Evolutionary conservation across 92 coral and sea anemone genomes (phyloP), one percentile per base, ranked within the genome.

Genomic region (Desmophyllum pertusum): DNA sequence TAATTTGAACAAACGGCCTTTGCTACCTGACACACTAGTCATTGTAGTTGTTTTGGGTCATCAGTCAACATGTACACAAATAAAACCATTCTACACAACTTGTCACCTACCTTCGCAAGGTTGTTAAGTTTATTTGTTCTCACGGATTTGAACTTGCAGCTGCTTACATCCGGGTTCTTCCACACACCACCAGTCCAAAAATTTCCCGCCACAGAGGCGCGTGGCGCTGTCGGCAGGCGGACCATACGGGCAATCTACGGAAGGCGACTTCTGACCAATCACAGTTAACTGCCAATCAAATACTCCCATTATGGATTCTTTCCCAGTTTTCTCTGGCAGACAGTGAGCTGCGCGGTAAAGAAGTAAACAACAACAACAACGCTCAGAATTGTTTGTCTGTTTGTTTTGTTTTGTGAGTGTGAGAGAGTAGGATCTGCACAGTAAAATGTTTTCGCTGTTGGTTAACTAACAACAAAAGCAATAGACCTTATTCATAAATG

Each of bases 181-280:
- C 97, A 93, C 42, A 57, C 13, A 25, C 88, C 97, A 59, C 97
- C 97, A 10, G 64, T 52, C n/a, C 42, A 67, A 61, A 85, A 85
- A 59, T 90, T n/a, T 81, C 76, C 94, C 94, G 15, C 69, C 84
- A 86, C 97, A 93, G 5, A 40, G 21, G 50, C 94, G 85, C n/a
- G 83, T 90, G 3, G 92, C 97, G 38, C 35, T 66, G 50, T 81
- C 65, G 50, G 81, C 94, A 19, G 46, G 59, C 21, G 93, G 92
- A 36, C 92, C 94, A 63, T 84, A 38, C 37, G 91, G 86, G 87
- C 97, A 93, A 6, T 52, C 48, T 1, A 85, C 73, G 15, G 76
- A 62, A 33, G 75, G 30, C 36, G 85, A 31, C 39, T 75, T 65
- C 71, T 53, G 77, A 66, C 94, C 97, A 77, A 90, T 83, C 35